Evolutionary conservation across 2,888 invertebrate species (phyloP).

Genomic region (Caenorhabditis panamensis): DNA sequence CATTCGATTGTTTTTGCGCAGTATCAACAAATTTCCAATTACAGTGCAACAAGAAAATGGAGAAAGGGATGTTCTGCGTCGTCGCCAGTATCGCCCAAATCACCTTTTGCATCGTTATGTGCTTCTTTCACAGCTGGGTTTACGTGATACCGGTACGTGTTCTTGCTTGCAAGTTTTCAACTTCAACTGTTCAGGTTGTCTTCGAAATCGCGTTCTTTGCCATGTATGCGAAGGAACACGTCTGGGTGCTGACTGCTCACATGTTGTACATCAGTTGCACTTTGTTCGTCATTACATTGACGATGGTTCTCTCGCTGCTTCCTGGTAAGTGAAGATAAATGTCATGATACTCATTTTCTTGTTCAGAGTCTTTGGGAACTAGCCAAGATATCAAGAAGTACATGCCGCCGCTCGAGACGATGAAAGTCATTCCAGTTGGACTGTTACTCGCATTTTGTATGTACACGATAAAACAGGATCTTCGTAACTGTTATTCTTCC

Average conservation of each 20-base stretch:
- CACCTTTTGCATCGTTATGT: slow-evolving; percentile 12
- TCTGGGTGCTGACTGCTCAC: slow-evolving; percentile 12
- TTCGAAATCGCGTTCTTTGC: slow-evolving; percentile 18
- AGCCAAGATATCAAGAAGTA: slow-evolving; percentile 6
- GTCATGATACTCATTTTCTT: not conserved
- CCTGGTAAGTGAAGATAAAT: not conserved
- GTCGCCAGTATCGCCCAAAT: slow-evolving; percentile 5
- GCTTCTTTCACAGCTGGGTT: slow-evolving; percentile 16
- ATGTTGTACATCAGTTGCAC: slow-evolving; percentile 11
- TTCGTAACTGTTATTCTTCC: not conserved
- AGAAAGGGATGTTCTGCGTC: slow-evolving; percentile 29
- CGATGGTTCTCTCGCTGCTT: slow-evolving; percentile 4
- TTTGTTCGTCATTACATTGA: not conserved
- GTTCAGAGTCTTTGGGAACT: slow-evolving; percentile 16
- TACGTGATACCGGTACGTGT: slow-evolving; percentile 21
- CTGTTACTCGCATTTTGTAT: slow-evolving; percentile 10
- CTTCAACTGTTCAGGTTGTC: slow-evolving; percentile 6
- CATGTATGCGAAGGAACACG: slow-evolving; percentile 31
- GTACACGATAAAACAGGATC: not conserved
- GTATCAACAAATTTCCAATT: not conserved
- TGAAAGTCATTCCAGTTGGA: slow-evolving; percentile 4
- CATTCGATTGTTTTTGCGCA: not conserved
- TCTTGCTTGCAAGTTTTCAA: no score
- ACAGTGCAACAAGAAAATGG: slow-evolving; percentile 16
- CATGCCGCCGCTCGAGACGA: not conserved